Percentiles rank a stretch among this genome's conserved stretches.
These are phyloP conservation scores for Melanerpes formicivorus DNA, from an alignment of 2,113 vertebrate species.

Conservation along the genomic window DNA sequence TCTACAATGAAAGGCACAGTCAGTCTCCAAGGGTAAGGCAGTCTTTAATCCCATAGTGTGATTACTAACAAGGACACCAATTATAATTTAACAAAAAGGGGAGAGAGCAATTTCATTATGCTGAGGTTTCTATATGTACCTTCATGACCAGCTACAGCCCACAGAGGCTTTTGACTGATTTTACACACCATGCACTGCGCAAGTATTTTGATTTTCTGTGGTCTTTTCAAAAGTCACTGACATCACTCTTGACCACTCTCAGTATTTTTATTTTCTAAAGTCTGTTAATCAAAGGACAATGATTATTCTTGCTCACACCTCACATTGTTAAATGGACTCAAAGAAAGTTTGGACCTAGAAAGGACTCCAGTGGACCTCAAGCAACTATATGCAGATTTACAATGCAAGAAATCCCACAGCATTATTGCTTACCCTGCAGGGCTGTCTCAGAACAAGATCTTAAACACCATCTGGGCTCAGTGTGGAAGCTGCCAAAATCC, in stretches of 20 bases:
- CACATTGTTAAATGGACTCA: not conserved
- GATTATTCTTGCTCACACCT: not conserved
- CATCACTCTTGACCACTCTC: not conserved
- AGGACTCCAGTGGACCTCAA: accelerated
- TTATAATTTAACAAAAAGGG: not conserved
- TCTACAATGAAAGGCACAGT: not conserved
- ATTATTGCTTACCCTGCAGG: conserved; percentile 24
- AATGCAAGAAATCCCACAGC: not conserved
- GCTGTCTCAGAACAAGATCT: conserved; percentile 20
- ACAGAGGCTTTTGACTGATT: not conserved
- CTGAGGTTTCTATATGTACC: not conserved
- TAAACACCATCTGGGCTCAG: conserved; percentile 7
- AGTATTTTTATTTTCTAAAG: not conserved
- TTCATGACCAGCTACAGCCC: not conserved
- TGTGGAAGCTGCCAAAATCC: conserved; percentile 17
- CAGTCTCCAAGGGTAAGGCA: not conserved
- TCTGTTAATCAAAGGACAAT: not conserved
- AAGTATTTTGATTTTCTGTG: not conserved
- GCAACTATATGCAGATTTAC: not conserved
- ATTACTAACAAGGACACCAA: not conserved
- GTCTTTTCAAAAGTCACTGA: not conserved
- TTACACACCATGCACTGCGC: not conserved
- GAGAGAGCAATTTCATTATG: not conserved
- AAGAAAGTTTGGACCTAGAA: not conserved
- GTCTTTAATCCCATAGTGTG: not conserved